Percentiles rank a stretch among this genome's conserved stretches.
Conservation (phyloP, 2,888 invertebrate species). For the Pelosia muscerda region DNA sequence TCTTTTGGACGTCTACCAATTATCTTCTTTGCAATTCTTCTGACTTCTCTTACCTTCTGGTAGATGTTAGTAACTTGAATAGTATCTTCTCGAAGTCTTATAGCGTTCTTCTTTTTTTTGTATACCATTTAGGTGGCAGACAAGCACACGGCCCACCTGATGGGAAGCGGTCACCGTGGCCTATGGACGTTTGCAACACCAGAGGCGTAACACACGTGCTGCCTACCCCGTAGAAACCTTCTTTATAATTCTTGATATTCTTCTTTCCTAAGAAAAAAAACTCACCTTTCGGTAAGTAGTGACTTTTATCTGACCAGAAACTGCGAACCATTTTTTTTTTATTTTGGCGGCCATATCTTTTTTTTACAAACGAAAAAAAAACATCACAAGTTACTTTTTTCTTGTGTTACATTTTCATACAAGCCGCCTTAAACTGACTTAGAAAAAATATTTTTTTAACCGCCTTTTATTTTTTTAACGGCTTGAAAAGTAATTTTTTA, state of each 20-base stretch:
- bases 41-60: no score
- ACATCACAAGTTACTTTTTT: constrained; percentile 77
- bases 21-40: not conserved
- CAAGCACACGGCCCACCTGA: no score
- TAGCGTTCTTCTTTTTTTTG: not conserved
- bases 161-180: no score
- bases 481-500: constrained; percentile 49
- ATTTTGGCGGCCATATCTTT: constrained; percentile 74
- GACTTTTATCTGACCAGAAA: constrained; percentile 55
- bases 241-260: not conserved
- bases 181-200: no score
- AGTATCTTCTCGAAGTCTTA: not conserved
- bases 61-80: no score
- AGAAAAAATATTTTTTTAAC: constrained; percentile 78
- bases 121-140: no score
- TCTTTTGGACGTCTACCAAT: not conserved
- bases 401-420: constrained; percentile 73
- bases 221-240: no score
- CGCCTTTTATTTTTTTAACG: constrained; percentile 58
- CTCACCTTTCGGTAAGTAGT: constrained; percentile 22
- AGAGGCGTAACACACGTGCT: no score
- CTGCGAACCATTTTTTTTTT: constrained; percentile 64
- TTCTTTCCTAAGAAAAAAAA: constrained; percentile 27
- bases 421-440: constrained; percentile 76
- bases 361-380: constrained; percentile 73